These are phyloP conservation scores for Xyrauchen texanus DNA, from an alignment of 2,113 vertebrate species.

Conservation along the genomic window DNA sequence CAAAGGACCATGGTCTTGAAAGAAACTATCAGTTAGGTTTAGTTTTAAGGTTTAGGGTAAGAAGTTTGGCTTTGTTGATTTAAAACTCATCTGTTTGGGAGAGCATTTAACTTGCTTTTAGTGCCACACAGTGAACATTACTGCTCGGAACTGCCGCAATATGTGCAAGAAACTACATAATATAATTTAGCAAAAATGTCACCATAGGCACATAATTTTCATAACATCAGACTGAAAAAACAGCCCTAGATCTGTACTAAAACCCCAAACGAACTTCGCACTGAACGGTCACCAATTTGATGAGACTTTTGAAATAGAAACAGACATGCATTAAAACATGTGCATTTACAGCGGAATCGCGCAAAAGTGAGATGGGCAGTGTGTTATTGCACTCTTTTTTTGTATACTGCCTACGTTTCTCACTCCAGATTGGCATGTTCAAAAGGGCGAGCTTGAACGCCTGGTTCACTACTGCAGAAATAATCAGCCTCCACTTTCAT, in stretches of 20 bases:
- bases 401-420: neutral
- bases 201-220: no score
- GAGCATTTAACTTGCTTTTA: no score
- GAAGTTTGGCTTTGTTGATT: no score
- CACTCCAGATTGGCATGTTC: neutral
- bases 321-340: slow-evolving; percentile 60
- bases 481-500: slow-evolving; percentile 13
- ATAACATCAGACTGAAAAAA: no score
- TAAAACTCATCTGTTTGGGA: no score
- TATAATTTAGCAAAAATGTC: no score
- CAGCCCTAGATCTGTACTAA: neutral
- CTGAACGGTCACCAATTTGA: slow-evolving; percentile 30
- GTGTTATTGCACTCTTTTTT: slow-evolving; percentile 66
- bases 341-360: neutral
- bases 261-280: slow-evolving; percentile 30
- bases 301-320: slow-evolving; percentile 14
- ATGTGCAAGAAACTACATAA: no score
- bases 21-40: no score
- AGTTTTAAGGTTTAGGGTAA: no score
- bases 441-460: slow-evolving; percentile 15
- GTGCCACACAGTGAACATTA: no score
- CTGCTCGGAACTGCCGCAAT: no score
- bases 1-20: no score
- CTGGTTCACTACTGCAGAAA: neutral
- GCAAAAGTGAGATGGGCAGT: slow-evolving; percentile 29